Evolutionary conservation across 2,113 vertebrate species (phyloP).

Genomic region (Oceanodroma tethys): DNA sequence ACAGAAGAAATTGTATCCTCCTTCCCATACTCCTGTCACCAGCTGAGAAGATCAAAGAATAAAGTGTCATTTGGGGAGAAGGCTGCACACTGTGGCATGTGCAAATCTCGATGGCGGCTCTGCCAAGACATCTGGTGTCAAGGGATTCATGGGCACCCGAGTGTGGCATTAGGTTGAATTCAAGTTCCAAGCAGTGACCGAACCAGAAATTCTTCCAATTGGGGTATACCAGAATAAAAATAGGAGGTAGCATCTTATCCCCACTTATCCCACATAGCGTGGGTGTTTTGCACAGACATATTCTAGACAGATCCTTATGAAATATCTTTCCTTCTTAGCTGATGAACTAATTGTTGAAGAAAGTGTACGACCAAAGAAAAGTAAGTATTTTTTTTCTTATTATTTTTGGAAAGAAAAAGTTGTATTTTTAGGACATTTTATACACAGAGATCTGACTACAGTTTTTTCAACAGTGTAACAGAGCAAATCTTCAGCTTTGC

Average conservation of each 20-base stretch:
- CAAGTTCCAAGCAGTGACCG: accelerated
- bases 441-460: not conserved
- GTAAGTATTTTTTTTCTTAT: not conserved
- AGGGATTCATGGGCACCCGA: not conserved
- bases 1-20: conserved; percentile 91
- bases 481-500: not conserved
- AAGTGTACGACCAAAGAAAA: not conserved
- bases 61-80: not conserved
- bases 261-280: not conserved
- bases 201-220: not conserved
- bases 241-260: not conserved
- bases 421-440: not conserved
- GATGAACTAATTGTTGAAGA: not conserved
- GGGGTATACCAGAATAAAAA: not conserved
- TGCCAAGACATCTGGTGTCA: not conserved
- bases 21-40: conserved; percentile 81
- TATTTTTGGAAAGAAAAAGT: not conserved
- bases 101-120: not conserved
- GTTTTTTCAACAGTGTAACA: not conserved
- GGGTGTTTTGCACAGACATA: not conserved
- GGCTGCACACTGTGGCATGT: not conserved
- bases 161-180: not conserved
- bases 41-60: conserved; percentile 73
- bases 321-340: not conserved
- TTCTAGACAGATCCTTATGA: not conserved